These are phyloP conservation scores for Dolichallabes microphthalmus DNA, from an alignment of 2,113 vertebrate genomes.

Conservation along the genomic window DNA sequence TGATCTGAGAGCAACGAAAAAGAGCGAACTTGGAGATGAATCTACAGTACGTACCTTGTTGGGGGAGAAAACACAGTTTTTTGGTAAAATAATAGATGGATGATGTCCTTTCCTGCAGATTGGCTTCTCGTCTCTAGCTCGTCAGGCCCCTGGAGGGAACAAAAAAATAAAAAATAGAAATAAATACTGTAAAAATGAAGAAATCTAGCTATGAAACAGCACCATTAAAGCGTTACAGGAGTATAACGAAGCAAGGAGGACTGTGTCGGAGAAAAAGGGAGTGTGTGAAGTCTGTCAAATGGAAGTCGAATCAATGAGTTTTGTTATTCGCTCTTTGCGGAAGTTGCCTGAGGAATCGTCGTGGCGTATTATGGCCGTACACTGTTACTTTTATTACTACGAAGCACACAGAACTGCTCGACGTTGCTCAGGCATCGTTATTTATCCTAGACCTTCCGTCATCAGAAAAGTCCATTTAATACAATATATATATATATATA, in stretches of 20 bases:
- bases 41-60: neutral
- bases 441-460: conserved; percentile 35
- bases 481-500: too few relatives aligned
- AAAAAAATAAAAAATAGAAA: neutral
- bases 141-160: conserved; percentile 46
- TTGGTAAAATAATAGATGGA: conserved; percentile 18
- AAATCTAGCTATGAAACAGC: conserved; percentile 60
- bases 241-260: neutral
- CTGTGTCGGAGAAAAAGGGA: conserved; percentile 30
- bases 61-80: conserved; percentile 9
- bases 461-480: neutral
- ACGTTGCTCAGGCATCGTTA: conserved; percentile 43
- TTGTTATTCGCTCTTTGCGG: conserved; percentile 33
- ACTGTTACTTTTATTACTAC: conserved; percentile 69
- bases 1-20: conserved; percentile 1
- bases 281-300: conserved; percentile 49
- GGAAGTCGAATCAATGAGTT: conserved; percentile 5
- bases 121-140: conserved; percentile 20
- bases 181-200: conserved; percentile 28
- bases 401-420: conserved; percentile 64
- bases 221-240: conserved; percentile 54
- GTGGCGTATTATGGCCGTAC: conserved; percentile 70
- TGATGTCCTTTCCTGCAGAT: conserved; percentile 13
- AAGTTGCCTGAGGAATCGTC: conserved; percentile 48
- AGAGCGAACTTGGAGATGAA: neutral